phyloP scores from a whole-genome alignment of 2,888 invertebrate species.

The Drosophila kanekoi region DNA sequence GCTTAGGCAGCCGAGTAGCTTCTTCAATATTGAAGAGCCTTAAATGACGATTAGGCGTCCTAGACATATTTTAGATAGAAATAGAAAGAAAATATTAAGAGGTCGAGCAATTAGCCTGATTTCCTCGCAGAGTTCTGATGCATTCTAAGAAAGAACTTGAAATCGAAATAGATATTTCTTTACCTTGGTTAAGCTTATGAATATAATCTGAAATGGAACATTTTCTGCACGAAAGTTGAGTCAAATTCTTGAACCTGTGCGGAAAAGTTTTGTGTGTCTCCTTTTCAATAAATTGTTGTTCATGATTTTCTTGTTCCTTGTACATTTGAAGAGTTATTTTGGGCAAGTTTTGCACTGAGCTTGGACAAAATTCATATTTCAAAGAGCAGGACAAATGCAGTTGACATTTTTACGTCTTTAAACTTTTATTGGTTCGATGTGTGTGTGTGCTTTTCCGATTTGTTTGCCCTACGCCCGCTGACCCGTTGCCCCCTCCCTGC shows the following conservation, averaged over 20 bases:
- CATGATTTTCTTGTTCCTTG: slow-evolving; percentile 47
- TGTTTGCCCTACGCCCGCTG: slow-evolving; percentile 38
- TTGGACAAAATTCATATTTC: slow-evolving; percentile 74
- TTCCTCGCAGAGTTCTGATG: neutral
- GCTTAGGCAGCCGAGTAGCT: neutral
- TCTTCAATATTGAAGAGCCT: slow-evolving; percentile 1
- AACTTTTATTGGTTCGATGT: slow-evolving; percentile 67
- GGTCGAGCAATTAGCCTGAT: too few species aligned
- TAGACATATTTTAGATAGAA: neutral
- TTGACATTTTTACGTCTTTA: slow-evolving; percentile 77
- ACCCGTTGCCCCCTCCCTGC: neutral
- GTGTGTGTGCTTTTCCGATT: slow-evolving; percentile 49
- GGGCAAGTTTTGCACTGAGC: slow-evolving; percentile 20
- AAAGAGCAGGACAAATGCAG: slow-evolving; percentile 71
- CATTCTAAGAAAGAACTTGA: too few species aligned
- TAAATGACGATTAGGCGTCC: neutral
- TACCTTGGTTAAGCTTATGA: slow-evolving; percentile 15
- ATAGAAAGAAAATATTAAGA: too few species aligned
- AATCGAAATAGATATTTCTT: slow-evolving; percentile 15
- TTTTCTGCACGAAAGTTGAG: slow-evolving; percentile 34
- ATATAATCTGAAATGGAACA: slow-evolving; percentile 29
- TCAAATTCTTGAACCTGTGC: slow-evolving; percentile 31
- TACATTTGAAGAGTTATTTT: slow-evolving; percentile 42
- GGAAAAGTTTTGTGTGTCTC: slow-evolving; percentile 36
- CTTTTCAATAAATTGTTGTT: slow-evolving; percentile 61